phyloP scores from a whole-genome alignment of 2,888 invertebrate genomes.

The Microctonus brassicae region DNA sequence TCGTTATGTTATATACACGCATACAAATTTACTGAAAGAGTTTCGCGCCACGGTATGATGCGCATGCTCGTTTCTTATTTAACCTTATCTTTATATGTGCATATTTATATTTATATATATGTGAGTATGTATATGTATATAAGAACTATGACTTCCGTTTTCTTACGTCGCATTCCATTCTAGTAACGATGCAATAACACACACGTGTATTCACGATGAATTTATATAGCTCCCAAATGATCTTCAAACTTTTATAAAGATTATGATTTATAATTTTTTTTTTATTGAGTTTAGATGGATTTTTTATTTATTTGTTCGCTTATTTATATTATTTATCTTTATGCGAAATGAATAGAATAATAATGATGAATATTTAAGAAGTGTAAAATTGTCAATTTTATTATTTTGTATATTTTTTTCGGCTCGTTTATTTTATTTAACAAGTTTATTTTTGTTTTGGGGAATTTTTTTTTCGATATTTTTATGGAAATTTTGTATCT shows the following conservation, averaged over 20 bases:
- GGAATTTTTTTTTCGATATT: no score
- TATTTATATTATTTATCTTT: no score
- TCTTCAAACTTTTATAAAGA: not conserved
- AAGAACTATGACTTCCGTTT: constrained; percentile 19
- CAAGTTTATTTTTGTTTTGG: no score
- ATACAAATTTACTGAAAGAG: no score
- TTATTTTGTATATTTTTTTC: no score
- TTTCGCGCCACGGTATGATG: constrained; percentile 37
- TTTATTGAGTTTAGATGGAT: not conserved
- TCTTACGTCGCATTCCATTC: constrained; percentile 4
- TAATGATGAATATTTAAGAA: no score
- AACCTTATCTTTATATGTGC: no score
- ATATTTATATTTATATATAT: not conserved
- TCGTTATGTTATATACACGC: not conserved
- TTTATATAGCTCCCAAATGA: not conserved
- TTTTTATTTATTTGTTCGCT: no score
- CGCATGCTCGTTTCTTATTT: constrained; percentile 26
- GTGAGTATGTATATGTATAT: not conserved
- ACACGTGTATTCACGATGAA: not conserved
- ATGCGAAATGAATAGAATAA: no score
- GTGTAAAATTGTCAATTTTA: no score
- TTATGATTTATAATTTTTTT: not conserved
- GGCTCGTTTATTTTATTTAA: no score
- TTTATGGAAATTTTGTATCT: no score
- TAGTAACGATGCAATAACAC: not conserved